Evolutionary conservation across 1,140 invertebrate genomes (phyloP).

Genomic region (Potamilus streckersoni): DNA sequence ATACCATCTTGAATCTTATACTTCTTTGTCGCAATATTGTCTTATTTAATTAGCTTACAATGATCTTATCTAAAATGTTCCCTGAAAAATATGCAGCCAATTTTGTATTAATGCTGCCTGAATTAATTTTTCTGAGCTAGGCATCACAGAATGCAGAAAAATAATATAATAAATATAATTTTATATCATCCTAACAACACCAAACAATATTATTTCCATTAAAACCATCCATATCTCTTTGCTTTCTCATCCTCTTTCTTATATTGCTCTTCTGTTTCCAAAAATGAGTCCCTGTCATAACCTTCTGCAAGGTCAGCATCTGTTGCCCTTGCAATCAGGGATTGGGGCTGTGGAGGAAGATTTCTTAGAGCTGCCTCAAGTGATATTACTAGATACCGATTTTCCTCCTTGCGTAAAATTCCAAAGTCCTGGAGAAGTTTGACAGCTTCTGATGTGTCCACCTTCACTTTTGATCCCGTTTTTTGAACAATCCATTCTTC

Average conservation of each 20-base stretch:
- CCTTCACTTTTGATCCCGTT: slow-evolving; percentile 45
- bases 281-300: slow-evolving; percentile 57
- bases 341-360: slow-evolving; percentile 53
- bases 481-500: slow-evolving; percentile 55
- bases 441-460: slow-evolving; percentile 57
- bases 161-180: too few species aligned
- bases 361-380: slow-evolving; percentile 49
- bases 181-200: too few species aligned
- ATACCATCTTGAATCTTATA: too few species aligned
- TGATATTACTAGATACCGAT: slow-evolving; percentile 53
- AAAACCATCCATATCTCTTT: slow-evolving; percentile 59
- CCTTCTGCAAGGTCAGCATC: slow-evolving; percentile 55
- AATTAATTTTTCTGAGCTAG: too few species aligned
- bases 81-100: too few species aligned
- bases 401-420: slow-evolving; percentile 45
- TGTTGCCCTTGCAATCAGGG: slow-evolving; percentile 41
- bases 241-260: slow-evolving; percentile 51
- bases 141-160: too few species aligned
- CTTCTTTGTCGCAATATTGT: too few species aligned
- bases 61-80: too few species aligned
- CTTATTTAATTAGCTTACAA: too few species aligned
- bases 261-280: slow-evolving; percentile 60
- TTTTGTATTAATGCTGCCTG: too few species aligned
- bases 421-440: slow-evolving; percentile 50
- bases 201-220: neutral